These are phyloP conservation scores for Chiloscyllium plagiosum DNA, from an alignment of 2,113 vertebrate species.

Conservation along the genomic window DNA sequence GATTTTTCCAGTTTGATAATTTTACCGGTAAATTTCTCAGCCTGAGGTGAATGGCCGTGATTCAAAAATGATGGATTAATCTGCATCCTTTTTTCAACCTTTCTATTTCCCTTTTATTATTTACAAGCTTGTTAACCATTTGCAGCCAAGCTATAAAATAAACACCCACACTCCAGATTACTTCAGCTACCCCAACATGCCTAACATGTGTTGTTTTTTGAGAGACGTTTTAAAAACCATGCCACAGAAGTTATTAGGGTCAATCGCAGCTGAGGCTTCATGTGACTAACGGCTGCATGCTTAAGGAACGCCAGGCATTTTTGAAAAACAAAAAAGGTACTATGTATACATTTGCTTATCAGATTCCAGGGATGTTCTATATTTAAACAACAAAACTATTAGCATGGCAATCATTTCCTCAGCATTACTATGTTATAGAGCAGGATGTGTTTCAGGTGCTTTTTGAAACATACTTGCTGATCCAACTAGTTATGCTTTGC, in stretches of 20 bases:
- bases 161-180: neutral
- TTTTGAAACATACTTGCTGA: neutral
- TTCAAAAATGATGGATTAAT: slow-evolving; percentile 32
- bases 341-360: slow-evolving; percentile 38
- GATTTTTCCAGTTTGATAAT: slow-evolving; percentile 30
- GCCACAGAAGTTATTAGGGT: neutral
- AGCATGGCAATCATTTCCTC: neutral
- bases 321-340: slow-evolving; percentile 30
- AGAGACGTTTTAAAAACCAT: neutral
- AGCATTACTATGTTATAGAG: neutral
- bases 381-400: slow-evolving; percentile 11
- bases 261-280: neutral
- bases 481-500: neutral
- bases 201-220: neutral
- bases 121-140: slow-evolving; percentile 1
- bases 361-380: slow-evolving; percentile 40
- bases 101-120: slow-evolving; percentile 8
- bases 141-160: neutral
- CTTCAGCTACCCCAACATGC: neutral
- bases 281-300: neutral
- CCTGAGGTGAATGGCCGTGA: slow-evolving; percentile 12
- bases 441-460: neutral
- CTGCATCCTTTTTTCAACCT: slow-evolving; percentile 17
- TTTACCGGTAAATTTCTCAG: slow-evolving; percentile 23
- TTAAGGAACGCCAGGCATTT: neutral